phyloP scores from a whole-genome alignment of 2,888 invertebrate species.

The Tenthredo livida region DNA sequence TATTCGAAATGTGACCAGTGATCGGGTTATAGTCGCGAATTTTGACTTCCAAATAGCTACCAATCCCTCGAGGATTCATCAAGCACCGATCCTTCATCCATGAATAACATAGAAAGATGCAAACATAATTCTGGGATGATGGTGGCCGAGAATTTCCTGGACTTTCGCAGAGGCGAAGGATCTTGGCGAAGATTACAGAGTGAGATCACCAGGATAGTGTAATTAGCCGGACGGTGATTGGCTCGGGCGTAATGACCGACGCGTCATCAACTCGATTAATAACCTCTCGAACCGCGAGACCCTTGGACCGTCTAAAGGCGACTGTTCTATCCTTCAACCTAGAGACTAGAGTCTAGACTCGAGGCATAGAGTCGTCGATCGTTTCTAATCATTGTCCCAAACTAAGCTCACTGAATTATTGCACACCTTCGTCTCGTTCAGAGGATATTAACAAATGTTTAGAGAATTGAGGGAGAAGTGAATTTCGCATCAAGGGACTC shows the following conservation, averaged over 20 bases:
- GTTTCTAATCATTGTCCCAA: slow-evolving; percentile 17
- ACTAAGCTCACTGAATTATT: slow-evolving; percentile 16
- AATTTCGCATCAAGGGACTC: background rate
- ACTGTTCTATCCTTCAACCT: slow-evolving; percentile 30
- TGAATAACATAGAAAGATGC: background rate
- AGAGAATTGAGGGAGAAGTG: background rate
- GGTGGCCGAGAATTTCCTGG: background rate
- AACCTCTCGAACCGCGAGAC: slow-evolving; percentile 45
- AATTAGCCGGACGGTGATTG: slow-evolving; percentile 52
- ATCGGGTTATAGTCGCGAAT: background rate
- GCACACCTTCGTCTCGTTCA: background rate
- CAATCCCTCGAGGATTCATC: background rate
- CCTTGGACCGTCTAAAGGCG: slow-evolving; percentile 11
- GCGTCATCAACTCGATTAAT: slow-evolving; percentile 53
- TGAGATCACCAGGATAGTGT: slow-evolving; percentile 46
- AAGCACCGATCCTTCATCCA: background rate
- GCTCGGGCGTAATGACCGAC: slow-evolving; percentile 46
- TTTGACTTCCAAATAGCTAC: background rate
- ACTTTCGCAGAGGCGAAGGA: background rate
- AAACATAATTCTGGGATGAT: background rate
- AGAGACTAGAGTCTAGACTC: slow-evolving; percentile 32
- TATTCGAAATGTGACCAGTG: background rate
- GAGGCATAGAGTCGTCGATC: background rate
- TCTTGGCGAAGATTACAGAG: slow-evolving; percentile 46
- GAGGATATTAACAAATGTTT: background rate